Conservation (phyloP, 1,140 invertebrate species). For the Semibalanus balanoides region DNA sequence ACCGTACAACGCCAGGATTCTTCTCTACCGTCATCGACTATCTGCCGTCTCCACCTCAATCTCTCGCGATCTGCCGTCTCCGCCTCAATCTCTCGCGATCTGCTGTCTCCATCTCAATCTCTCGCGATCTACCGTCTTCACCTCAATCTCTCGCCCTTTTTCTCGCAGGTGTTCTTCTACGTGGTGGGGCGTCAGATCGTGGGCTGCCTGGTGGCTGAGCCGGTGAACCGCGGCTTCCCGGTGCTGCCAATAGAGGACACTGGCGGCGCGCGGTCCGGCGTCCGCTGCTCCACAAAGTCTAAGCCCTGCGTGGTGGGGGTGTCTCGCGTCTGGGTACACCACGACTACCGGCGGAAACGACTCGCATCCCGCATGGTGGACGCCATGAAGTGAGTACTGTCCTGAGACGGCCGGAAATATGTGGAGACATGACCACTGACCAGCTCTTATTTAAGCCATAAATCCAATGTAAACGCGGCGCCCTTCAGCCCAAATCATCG, state of each 20-base stretch:
- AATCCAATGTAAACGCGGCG: no score
- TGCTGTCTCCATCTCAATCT: no score
- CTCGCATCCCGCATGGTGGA: not conserved
- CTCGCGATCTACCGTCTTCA: no score
- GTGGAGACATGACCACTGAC: no score
- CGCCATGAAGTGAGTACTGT: not conserved
- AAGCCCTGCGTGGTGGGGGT: not conserved
- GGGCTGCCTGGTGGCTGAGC: slow-evolving; percentile 19
- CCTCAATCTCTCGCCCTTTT: no score
- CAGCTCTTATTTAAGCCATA: no score
- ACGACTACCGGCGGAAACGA: not conserved
- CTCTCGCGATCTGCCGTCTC: no score
- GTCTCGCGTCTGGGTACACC: not conserved
- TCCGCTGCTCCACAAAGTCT: not conserved
- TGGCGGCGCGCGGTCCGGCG: not conserved
- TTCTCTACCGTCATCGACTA: no score
- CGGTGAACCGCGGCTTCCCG: slow-evolving; percentile 9
- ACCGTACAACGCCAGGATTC: no score
- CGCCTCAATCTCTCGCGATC: no score
- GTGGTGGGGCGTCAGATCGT: slow-evolving; percentile 16
- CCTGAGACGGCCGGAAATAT: not conserved
- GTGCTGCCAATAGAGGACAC: not conserved
- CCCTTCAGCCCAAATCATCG: no score
- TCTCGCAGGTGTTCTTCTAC: slow-evolving; percentile 17
- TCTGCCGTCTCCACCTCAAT: no score